Evolutionary conservation across 2,888 invertebrate genomes (phyloP).

Genomic region (Melieria omissa): DNA sequence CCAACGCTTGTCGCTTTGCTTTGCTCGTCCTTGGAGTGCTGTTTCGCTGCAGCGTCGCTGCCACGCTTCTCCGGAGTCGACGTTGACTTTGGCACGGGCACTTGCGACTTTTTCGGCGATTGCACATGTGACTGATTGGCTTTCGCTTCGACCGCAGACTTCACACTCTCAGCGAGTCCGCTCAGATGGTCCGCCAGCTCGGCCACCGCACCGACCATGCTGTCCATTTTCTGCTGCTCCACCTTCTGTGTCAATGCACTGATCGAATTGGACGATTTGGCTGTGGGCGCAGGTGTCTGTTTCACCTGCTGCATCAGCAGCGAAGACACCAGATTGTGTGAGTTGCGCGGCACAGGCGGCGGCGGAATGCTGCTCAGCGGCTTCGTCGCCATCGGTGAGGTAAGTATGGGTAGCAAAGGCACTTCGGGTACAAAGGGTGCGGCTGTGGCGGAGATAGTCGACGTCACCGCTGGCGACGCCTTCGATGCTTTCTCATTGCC

Average conservation of each 20-base stretch:
- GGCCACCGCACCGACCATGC: conserved; percentile 52
- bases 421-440: conserved; percentile 42
- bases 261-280: conserved; percentile 53
- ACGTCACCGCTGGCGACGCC: conserved; percentile 1
- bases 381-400: conserved; percentile 66
- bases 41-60: background rate
- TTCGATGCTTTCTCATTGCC: conserved; percentile 45
- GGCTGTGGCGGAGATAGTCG: conserved; percentile 28
- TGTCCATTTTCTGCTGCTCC: conserved; percentile 46
- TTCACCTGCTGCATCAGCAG: conserved; percentile 54
- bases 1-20: conserved; percentile 13
- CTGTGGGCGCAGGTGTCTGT: conserved; percentile 45
- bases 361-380: conserved; percentile 75
- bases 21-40: background rate
- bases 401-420: conserved; percentile 65
- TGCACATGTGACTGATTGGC: background rate
- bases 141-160: conserved; percentile 28
- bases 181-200: conserved; percentile 62
- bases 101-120: background rate
- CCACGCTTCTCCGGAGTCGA: conserved; percentile 52
- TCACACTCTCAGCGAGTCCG: conserved; percentile 63
- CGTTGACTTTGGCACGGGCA: conserved; percentile 43
- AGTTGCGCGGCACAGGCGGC: conserved; percentile 74
- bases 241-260: conserved; percentile 61
- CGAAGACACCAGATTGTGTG: conserved; percentile 63